Percentiles rank a stretch among this genome's conserved stretches.
Conservation (phyloP, 1,140 invertebrate species). For the Scylla paramamosain region DNA sequence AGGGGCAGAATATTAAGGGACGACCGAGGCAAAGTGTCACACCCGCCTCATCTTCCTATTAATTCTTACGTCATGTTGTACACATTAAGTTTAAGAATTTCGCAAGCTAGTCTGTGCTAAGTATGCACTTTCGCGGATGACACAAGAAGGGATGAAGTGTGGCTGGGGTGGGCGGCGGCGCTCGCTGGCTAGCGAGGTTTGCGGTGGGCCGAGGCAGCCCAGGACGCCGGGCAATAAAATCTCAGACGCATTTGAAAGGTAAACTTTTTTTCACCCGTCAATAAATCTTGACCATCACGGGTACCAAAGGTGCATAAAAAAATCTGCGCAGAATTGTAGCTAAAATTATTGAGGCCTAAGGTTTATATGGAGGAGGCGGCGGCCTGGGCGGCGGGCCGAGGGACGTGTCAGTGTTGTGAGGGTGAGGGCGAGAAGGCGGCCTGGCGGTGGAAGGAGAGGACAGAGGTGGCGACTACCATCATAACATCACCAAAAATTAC, state of each 20-base stretch:
- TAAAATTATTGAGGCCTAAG: slow-evolving; percentile 29
- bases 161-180: background rate
- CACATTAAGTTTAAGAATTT: background rate
- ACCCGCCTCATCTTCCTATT: background rate
- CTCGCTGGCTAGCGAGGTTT: background rate
- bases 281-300: slow-evolving; percentile 41
- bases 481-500: background rate
- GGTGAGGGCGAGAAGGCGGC: background rate
- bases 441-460: background rate
- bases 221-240: slow-evolving; percentile 1
- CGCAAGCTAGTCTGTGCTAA: background rate
- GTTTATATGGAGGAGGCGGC: background rate
- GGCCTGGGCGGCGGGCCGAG: background rate
- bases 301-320: slow-evolving; percentile 35
- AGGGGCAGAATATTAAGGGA: background rate
- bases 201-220: background rate
- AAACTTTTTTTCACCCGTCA: background rate
- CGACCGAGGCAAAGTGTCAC: background rate
- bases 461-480: background rate
- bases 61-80: background rate
- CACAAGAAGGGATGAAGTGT: background rate
- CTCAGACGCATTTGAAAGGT: slow-evolving; percentile 37
- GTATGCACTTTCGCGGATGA: background rate
- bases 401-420: slow-evolving; percentile 21
- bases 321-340: slow-evolving; percentile 30